Evolutionary conservation across 2,113 vertebrate genomes (phyloP), one percentile per base, ranked within the genome.

Genomic region (Petroica traversi): DNA sequence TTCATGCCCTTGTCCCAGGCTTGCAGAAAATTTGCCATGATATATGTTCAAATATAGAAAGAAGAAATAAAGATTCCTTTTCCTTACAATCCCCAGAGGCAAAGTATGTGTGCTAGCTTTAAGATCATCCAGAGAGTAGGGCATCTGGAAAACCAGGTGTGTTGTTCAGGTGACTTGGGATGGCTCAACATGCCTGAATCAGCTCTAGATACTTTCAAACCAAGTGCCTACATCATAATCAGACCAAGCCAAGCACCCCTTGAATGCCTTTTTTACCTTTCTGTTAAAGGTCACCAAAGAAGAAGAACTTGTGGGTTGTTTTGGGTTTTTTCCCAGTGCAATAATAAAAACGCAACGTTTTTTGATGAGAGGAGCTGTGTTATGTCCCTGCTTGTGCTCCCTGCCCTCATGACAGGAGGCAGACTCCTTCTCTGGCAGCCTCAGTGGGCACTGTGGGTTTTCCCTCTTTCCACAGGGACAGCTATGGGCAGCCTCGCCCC

Each of bases 291-390:
- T 49, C 41, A 63, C 10, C 48, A 55, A 48, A 69, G 25, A 75
- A 86, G 89, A 94, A 91, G 45, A 96, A 94, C 26, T 81, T 11
- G 0, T 48, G 36, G 34, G 4, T 40, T 51, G 9, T 41, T 66
- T 72, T 19, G 29, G 9, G 5, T 40, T 93, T 62, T 94, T 57
- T 19, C 45, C 62, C 76, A 74, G 85, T 49, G 63, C 22, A 28
- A 61, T 95, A 97, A 98, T 97, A 97, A 98, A 98, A 78, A 38
- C 41, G 5, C 43, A 58, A 9, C 0, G 1, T 33, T 73, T 97
- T 95, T 49, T 76, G 11, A 59, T 63, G 62, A 88, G 36, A 80
- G 43, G 31, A 75, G 41, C 14, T 48, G 29, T 73, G 31, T 79
- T 73, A 54, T 17, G 14, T 89, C 81, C 49, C 46, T 78, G 11